phyloP scores from a whole-genome alignment of 2,888 invertebrate genomes.

The Leptura quadrifasciata region DNA sequence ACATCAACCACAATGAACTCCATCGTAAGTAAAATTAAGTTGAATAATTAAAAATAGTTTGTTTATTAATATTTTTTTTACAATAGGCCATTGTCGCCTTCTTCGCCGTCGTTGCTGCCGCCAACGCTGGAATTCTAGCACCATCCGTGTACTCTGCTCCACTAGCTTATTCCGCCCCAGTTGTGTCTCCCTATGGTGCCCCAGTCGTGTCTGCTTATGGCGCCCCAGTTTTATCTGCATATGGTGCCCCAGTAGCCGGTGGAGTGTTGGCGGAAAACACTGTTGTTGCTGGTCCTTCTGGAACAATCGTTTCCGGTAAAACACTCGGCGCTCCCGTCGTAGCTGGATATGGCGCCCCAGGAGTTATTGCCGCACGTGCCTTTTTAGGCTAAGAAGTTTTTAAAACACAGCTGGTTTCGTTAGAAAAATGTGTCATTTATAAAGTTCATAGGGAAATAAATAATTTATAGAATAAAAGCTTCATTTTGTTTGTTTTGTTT shows the following conservation, averaged over 20 bases:
- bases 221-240: slow-evolving; percentile 53
- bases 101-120: slow-evolving; percentile 62
- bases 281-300: slow-evolving; percentile 63
- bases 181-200: slow-evolving; percentile 36
- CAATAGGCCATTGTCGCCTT: slow-evolving; percentile 59
- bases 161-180: slow-evolving; percentile 31
- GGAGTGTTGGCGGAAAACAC: slow-evolving; percentile 39
- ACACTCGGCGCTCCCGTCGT: slow-evolving; percentile 52
- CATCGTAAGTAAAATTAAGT: slow-evolving; percentile 58
- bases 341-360: slow-evolving; percentile 52
- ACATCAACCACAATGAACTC: slow-evolving; percentile 60
- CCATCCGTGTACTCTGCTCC: slow-evolving; percentile 46
- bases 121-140: slow-evolving; percentile 49
- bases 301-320: slow-evolving; percentile 60
- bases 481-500: no score
- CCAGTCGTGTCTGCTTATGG: slow-evolving; percentile 50
- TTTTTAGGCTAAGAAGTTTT: no score
- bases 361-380: slow-evolving; percentile 36
- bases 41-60: background rate
- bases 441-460: no score
- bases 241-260: slow-evolving; percentile 40
- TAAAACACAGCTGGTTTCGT: no score
- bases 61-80: background rate
- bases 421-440: no score
- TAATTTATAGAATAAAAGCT: no score